A percentile compares a stretch with the other conserved stretches of the same genome.
Conservation (phyloP, 2,888 invertebrate species). For the Lordiphosa andalusiaca region DNA sequence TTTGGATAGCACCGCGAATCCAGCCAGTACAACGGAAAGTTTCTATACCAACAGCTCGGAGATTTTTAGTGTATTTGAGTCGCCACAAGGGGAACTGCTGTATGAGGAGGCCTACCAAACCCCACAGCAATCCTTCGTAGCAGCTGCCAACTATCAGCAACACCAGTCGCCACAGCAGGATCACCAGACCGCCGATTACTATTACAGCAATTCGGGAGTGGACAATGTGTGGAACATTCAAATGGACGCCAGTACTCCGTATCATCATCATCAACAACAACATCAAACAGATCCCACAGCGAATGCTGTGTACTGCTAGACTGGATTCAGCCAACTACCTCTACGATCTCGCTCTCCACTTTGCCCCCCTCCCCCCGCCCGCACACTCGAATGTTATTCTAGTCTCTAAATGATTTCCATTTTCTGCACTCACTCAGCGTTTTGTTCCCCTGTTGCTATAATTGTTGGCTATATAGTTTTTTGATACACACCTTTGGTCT, state of each 20-base stretch:
- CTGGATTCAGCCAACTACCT: background rate
- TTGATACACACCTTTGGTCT: constrained; percentile 19
- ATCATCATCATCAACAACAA: constrained; percentile 27
- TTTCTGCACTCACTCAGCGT: constrained; percentile 4
- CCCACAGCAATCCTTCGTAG: too few species aligned
- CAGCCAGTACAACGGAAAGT: constrained; percentile 17
- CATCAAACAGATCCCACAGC: constrained; percentile 27
- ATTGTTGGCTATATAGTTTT: constrained; percentile 55
- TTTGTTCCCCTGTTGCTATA: constrained; percentile 9
- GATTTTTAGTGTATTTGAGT: constrained; percentile 72
- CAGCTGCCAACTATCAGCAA: constrained; percentile 41
- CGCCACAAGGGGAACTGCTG: constrained; percentile 44
- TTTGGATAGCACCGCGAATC: constrained; percentile 17
- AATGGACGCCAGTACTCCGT: constrained; percentile 63
- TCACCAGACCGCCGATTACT: constrained; percentile 71
- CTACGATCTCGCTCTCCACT: constrained; percentile 7
- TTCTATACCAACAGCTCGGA: constrained; percentile 66
- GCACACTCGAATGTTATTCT: constrained; percentile 74
- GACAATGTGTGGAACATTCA: constrained; percentile 79
- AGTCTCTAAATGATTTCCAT: constrained; percentile 66
- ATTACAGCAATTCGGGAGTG: constrained; percentile 77
- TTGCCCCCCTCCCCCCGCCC: background rate
- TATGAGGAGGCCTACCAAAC: constrained; percentile 44
- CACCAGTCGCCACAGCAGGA: constrained; percentile 31
- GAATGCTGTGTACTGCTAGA: constrained; percentile 57